Evolutionary conservation across 2,797 vertebrate species (phyloP).

Genomic region (Lates japonicus): DNA sequence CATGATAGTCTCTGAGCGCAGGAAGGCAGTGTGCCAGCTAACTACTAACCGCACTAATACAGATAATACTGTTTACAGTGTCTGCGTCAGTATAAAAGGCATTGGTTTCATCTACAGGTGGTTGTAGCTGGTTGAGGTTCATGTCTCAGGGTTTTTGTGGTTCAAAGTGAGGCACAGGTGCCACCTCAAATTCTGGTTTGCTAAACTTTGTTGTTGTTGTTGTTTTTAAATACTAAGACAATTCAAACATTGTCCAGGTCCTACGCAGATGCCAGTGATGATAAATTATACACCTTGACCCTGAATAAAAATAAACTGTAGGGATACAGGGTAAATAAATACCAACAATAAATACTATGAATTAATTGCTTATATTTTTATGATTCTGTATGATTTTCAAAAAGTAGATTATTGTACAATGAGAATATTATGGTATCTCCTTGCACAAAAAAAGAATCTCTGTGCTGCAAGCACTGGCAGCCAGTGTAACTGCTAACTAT

Average conservation of each 20-base stretch:
- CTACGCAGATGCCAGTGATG: not conserved
- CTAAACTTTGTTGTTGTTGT: not conserved
- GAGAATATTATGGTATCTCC: too few species aligned
- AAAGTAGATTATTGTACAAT: too few species aligned
- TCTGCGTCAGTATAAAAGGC: not conserved
- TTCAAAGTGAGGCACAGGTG: not conserved
- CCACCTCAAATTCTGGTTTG: not conserved
- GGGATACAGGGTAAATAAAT: not conserved
- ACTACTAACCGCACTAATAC: slow-evolving; percentile 1
- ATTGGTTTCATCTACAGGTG: slow-evolving; percentile 10
- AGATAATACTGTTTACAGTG: slow-evolving; percentile 19
- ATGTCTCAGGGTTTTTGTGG: not conserved
- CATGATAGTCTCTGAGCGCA: slow-evolving; percentile 15
- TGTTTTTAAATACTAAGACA: not conserved
- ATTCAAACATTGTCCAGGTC: not conserved
- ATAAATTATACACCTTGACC: not conserved
- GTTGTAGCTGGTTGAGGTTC: not conserved
- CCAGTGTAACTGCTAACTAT: too few species aligned
- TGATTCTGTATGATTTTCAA: not conserved
- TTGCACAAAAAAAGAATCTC: too few species aligned
- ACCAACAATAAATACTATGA: too few species aligned
- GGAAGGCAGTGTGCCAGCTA: slow-evolving; percentile 26
- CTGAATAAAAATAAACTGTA: not conserved
- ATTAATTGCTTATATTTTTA: not conserved
- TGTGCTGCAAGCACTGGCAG: too few species aligned